phyloP scores from a whole-genome alignment of 2,797 vertebrate species.

The Pseudochirops corinnae region DNA sequence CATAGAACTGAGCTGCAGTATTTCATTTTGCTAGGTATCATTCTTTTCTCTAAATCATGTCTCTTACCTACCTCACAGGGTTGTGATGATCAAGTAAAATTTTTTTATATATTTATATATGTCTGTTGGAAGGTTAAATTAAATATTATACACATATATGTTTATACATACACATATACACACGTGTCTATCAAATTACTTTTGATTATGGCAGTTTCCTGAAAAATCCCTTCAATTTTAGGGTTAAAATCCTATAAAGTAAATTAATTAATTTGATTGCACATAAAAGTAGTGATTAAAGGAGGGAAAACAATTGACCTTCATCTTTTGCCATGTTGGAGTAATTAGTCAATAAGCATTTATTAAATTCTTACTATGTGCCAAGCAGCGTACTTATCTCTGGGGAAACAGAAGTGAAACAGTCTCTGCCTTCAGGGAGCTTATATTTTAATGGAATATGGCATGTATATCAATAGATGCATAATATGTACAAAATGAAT shows the following conservation, averaged over 20 bases:
- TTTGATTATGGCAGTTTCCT: slow-evolving; percentile 1
- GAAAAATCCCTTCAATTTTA: background rate
- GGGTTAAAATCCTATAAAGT: background rate
- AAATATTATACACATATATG: too few relatives aligned
- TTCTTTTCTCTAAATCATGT: background rate
- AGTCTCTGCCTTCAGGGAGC: background rate
- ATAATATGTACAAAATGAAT: background rate
- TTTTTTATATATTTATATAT: background rate
- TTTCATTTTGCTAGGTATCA: background rate
- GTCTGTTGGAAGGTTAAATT: background rate
- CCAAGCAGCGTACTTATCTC: background rate
- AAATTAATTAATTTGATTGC: background rate
- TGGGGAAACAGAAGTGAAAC: background rate
- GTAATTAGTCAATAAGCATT: background rate
- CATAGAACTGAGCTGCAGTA: background rate
- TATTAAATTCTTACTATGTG: background rate
- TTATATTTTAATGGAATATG: background rate
- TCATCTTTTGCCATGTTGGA: background rate
- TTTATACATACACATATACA: background rate
- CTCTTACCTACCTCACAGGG: background rate
- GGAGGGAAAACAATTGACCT: background rate
- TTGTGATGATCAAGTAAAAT: background rate
- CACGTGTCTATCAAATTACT: background rate
- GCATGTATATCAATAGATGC: background rate
- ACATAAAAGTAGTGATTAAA: background rate